Base-by-base conservation (phyloP, 2,888 invertebrate genomes). In the Ceraclea dissimilis region DNA sequence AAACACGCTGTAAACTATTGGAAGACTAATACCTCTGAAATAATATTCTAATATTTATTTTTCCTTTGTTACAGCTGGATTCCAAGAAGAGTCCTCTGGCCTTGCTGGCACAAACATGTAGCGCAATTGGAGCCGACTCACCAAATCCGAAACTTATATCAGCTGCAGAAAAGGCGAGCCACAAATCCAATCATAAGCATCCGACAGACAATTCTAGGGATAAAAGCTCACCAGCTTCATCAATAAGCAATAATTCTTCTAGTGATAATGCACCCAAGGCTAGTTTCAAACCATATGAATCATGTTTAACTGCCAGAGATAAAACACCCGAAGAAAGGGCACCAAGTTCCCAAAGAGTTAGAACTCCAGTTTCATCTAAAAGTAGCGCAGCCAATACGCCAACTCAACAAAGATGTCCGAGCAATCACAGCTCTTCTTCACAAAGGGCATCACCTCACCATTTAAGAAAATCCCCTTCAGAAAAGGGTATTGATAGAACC, bases 51-150 rank as follows among this genome's bases (percentile, higher is more conserved):
- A 26, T 43, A 13, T 16, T 2, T 43, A 13, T 43, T 43, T 43
- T 43, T 50, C n/a, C 50, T 31, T 55, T 54, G 72, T 88, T 88
- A 64, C 86, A 96, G 96, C 81, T 95, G 83, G 96, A 96, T 78
- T 93, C 94, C 63, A 96, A 95, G 81, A 95, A 96, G 78, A 95
- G 94, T 77, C 97, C 97, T 17, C 77, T 97, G 72, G 96, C 96
- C 50, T 79, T 97, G 60, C 78, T 97, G 66, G 96, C 96, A 52
- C 95, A 96, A 74, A 97, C 97, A 54, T 97, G 97, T 80, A 96
- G 94, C 72, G 95, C 94, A 69, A 97, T 97, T 68, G 97, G 95
- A 62, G 86, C 90, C 4, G 95, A 95, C 73, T 80, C 88, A 21
- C 86, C 91, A 52, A 86, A 86, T 70, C 83, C 88, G 54, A 87